A percentile compares a stretch with the other conserved stretches of the same genome.
phyloP scores from a whole-genome alignment of 1,140 invertebrate species.

The Olivierus martensii region DNA sequence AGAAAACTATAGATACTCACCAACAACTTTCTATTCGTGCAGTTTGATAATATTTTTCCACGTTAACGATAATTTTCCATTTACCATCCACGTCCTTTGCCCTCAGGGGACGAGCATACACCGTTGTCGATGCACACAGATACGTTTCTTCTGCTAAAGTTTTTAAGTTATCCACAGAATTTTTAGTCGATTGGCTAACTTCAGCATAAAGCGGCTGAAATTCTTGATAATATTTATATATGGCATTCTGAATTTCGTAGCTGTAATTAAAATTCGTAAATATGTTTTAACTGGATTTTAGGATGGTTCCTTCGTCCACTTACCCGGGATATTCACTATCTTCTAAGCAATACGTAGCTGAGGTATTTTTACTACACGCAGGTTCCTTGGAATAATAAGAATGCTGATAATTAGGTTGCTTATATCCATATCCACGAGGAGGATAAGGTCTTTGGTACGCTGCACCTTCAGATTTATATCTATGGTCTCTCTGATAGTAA shows the following conservation, averaged over 20 bases:
- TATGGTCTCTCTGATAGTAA: too few species aligned
- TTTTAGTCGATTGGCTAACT: slow-evolving; percentile 16
- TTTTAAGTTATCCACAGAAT: slow-evolving; percentile 21
- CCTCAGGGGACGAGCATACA: slow-evolving; percentile 22
- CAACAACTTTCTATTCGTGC: slow-evolving; percentile 23
- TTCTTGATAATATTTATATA: slow-evolving; percentile 18
- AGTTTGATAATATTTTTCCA: slow-evolving; percentile 23
- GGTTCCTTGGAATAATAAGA: neutral
- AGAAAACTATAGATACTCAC: slow-evolving; percentile 1
- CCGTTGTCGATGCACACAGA: slow-evolving; percentile 17
- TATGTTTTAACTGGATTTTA: neutral
- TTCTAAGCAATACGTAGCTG: slow-evolving; percentile 14
- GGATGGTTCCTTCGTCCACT: neutral
- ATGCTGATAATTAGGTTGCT: too few species aligned
- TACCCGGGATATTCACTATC: slow-evolving; percentile 22
- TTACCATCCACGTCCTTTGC: slow-evolving; percentile 23
- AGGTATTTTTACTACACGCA: neutral
- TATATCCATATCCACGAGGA: too few species aligned
- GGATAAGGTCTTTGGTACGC: too few species aligned
- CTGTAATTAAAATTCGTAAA: neutral
- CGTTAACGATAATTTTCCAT: slow-evolving; percentile 26
- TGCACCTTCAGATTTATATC: too few species aligned
- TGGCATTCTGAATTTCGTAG: neutral
- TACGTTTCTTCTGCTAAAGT: slow-evolving; percentile 21
- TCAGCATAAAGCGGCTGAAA: slow-evolving; percentile 21